These are phyloP conservation scores for Itoplectis maculator DNA, from an alignment of 2,888 invertebrate genomes.

Conservation along the genomic window DNA sequence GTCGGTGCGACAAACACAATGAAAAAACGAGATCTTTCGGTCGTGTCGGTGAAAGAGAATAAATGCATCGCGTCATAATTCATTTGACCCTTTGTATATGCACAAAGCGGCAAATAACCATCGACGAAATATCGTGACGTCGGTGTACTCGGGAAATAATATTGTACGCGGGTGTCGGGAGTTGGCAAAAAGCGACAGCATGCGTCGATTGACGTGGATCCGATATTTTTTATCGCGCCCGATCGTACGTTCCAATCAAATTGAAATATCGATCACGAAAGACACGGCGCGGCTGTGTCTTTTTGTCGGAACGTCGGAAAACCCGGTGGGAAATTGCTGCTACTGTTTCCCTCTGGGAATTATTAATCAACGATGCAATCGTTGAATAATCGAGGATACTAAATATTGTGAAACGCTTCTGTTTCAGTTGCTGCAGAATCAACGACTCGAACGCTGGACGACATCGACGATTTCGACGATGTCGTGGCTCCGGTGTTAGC, in stretches of 20 bases:
- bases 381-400: not conserved
- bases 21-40: no score
- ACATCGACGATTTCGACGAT: not conserved
- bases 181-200: not conserved
- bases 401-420: not conserved
- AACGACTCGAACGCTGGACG: not conserved
- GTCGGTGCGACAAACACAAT: no score
- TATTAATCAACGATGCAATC: no score
- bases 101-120: slow-evolving; percentile 8
- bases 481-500: not conserved
- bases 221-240: slow-evolving; percentile 14
- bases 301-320: not conserved
- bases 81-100: not conserved
- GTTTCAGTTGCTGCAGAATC: slow-evolving; percentile 29
- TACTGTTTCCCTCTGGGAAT: not conserved
- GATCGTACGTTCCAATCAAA: slow-evolving; percentile 10
- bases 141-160: slow-evolving; percentile 7
- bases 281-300: no score
- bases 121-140: not conserved
- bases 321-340: not conserved
- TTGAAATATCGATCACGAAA: not conserved
- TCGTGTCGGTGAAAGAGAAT: no score
- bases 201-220: slow-evolving; percentile 1
- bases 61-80: no score
- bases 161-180: not conserved